A percentile compares a stretch with the other conserved stretches of the same genome.
phyloP scores from a whole-genome alignment of 2,888 invertebrate genomes.

The Patella depressa region DNA sequence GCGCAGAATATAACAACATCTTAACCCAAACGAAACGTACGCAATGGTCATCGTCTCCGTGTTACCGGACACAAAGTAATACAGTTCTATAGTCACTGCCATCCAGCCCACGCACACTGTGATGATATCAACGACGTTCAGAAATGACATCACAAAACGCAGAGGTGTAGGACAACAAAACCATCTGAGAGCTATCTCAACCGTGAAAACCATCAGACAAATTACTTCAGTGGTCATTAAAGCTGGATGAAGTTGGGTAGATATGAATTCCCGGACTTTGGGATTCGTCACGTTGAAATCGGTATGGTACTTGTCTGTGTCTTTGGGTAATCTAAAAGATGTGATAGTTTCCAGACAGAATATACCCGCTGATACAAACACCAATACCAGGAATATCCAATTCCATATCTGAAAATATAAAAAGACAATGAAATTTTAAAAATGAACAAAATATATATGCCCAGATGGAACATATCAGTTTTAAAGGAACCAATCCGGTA shows the following conservation, averaged over 20 bases:
- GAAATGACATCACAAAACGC: not conserved
- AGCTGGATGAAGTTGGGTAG: constrained; percentile 4
- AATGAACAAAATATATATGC: too few relatives aligned
- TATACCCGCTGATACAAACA: constrained; percentile 7
- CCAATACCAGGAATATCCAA: constrained; percentile 1
- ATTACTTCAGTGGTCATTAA: not conserved
- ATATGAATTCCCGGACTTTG: not conserved
- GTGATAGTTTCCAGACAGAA: constrained; percentile 16
- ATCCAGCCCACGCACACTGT: constrained; percentile 19
- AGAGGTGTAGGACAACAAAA: constrained; percentile 3
- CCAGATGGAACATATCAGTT: too few relatives aligned
- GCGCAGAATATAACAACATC: constrained; percentile 12
- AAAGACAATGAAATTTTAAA: not conserved
- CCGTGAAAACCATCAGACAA: constrained; percentile 13
- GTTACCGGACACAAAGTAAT: not conserved
- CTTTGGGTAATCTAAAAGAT: constrained; percentile 9
- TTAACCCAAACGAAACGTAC: constrained; percentile 6
- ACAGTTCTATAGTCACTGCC: constrained; percentile 5
- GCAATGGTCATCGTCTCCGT: not conserved
- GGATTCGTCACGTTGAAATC: not conserved
- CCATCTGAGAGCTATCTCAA: constrained; percentile 3
- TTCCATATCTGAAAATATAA: constrained; percentile 18
- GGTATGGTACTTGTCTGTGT: not conserved
- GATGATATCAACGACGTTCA: constrained; percentile 16
- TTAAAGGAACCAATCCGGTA: too few relatives aligned